A percentile compares a stretch with the other conserved stretches of the same genome.
Evolutionary conservation across 2,113 vertebrate genomes (phyloP).

Genomic region (Peromyscus polionotus): DNA sequence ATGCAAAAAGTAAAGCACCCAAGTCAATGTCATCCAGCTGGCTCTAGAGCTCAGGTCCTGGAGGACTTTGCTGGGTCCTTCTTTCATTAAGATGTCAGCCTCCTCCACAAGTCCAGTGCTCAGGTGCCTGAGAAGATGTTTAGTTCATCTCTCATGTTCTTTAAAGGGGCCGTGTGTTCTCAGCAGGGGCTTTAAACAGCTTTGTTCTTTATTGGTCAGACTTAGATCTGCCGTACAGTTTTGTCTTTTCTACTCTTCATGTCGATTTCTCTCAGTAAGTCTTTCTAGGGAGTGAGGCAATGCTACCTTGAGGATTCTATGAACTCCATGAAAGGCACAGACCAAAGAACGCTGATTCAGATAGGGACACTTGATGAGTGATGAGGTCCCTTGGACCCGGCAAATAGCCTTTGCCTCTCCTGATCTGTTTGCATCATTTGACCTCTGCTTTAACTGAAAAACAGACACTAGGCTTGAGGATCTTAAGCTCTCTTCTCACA

Average conservation of each 20-base stretch:
- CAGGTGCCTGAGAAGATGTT: rapidly evolving
- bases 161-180: neutral
- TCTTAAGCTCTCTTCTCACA: neutral
- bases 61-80: neutral
- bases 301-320: neutral
- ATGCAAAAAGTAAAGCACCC: neutral
- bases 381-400: neutral
- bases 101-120: neutral
- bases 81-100: neutral
- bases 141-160: neutral
- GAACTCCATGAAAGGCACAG: slow-evolving; percentile 1
- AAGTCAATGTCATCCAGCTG: neutral
- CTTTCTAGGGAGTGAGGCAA: neutral
- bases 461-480: neutral
- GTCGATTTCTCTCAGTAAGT: neutral
- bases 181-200: neutral
- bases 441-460: neutral
- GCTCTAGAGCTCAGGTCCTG: neutral
- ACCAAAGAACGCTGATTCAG: neutral
- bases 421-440: neutral
- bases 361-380: too few relatives aligned
- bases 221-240: neutral
- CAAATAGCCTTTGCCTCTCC: neutral
- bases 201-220: neutral
- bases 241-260: neutral